phyloP scores from a whole-genome alignment of 2,113 vertebrate genomes.

The Erythrolamprus reginae region DNA sequence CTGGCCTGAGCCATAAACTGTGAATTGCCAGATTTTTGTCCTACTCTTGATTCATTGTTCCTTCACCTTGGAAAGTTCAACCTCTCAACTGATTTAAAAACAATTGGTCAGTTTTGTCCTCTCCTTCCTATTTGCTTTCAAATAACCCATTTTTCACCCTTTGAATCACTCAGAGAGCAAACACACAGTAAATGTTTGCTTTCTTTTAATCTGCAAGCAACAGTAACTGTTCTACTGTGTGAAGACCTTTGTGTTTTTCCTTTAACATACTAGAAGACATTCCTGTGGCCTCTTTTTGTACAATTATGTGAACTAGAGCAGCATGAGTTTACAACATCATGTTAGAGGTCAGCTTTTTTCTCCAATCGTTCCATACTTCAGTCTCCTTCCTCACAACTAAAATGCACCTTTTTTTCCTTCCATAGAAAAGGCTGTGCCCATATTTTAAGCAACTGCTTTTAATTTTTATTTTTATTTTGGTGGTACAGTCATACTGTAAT shows the following conservation, averaged over 20 bases:
- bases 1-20: not conserved
- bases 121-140: not conserved
- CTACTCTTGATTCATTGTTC: not conserved
- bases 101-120: not conserved
- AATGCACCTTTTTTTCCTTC: constrained; percentile 3
- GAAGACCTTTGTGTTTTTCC: constrained; percentile 9
- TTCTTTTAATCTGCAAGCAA: constrained; percentile 8
- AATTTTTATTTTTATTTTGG: accelerated
- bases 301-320: constrained; percentile 4
- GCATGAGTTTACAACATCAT: not conserved
- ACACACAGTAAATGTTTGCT: not conserved
- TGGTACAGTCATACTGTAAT: not conserved
- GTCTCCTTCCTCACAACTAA: not conserved
- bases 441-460: not conserved
- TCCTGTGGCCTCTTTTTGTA: constrained; percentile 36
- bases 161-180: constrained; percentile 24
- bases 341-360: accelerated
- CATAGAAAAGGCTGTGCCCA: not conserved
- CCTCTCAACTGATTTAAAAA: not conserved
- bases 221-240: constrained; percentile 1
- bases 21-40: not conserved
- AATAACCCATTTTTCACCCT: not conserved
- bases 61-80: not conserved
- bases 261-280: constrained; percentile 21
- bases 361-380: not conserved